Evolutionary conservation across 2,797 vertebrate genomes (phyloP).

Genomic region (Antrozous pallidus): DNA sequence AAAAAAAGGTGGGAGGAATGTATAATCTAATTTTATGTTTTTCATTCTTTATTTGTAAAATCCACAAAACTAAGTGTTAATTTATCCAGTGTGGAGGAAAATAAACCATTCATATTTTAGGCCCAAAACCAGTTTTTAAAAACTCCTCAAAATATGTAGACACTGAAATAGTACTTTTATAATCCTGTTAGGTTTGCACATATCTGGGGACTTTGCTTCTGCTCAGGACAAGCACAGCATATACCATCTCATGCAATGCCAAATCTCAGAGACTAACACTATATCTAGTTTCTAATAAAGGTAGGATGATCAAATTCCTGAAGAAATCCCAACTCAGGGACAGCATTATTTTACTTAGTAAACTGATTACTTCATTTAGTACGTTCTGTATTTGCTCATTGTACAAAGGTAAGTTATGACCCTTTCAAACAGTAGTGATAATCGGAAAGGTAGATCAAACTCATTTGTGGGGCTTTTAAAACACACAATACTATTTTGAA

Average conservation of each 20-base stretch:
- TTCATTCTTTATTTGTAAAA: conserved; percentile 4
- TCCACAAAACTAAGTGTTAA: conserved; percentile 6
- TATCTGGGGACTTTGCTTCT: neutral
- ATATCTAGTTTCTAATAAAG: neutral
- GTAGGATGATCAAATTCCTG: neutral
- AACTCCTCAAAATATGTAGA: neutral
- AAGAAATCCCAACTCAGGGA: neutral
- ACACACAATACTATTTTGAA: neutral
- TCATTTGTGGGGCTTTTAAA: neutral
- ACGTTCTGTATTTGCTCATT: neutral
- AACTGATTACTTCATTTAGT: neutral
- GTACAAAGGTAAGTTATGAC: neutral
- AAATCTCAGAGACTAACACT: neutral
- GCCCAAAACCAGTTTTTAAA: neutral
- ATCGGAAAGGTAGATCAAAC: neutral
- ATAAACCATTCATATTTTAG: neutral
- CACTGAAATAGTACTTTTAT: neutral
- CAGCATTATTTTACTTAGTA: neutral
- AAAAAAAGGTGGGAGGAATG: neutral
- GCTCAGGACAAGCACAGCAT: neutral
- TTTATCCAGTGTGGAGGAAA: neutral
- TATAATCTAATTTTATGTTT: neutral
- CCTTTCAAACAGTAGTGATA: neutral
- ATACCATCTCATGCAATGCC: neutral
- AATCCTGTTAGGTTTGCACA: neutral